Base-by-base conservation (phyloP, 1,140 invertebrate genomes). In the Cataglyphis hispanica region DNA sequence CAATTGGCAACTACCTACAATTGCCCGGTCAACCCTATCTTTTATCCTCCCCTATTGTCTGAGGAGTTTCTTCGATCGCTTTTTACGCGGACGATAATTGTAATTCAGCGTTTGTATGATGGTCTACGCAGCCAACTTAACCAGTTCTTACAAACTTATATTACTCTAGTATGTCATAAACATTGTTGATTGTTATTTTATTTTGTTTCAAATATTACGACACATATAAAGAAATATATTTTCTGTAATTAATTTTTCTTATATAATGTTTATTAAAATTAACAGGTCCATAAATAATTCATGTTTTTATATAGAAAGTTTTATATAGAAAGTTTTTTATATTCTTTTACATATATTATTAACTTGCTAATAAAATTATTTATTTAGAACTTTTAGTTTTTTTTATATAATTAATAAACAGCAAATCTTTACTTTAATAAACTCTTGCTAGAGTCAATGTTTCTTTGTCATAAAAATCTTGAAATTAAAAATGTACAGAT, bases 71-170 rank as follows among this genome's bases (percentile, higher is more conserved):
- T 91, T 91, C 86, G 43, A 85, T 87, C 72, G 61, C 69, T 90
- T 91, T 90, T 91, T 90, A 69, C 84, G 10, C 58, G 53, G 66
- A 53, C 63, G 87, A 91, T 91, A 91, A 91, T 91, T 87, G 74
- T 84, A 69, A 37, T 11, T 74, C 46, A 60, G 11, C 70, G 58
- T 63, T 81, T 60, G 34, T 34, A 63, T 13, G 34, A 25, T n/a
- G 63, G 22, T 16, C 13, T 8, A 16, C n/a, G n/a, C 19, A 50
- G 16, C 40, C 46, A 50, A 50, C 13, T 50, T 25, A 37, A 31
- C n/a, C 43, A 37, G 22, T 22, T 53, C 22, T 56, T 69, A 22
- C 34, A 22, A 69, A 69, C 56, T 80, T 67, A 67, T 37, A 56
- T 78, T 11, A 66, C 13, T 80, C 11, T 69, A n/a, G 13, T 8